Evolutionary conservation across 2,888 invertebrate species (phyloP), one percentile per base, ranked within the genome.

Genomic region (Acronicta psi): DNA sequence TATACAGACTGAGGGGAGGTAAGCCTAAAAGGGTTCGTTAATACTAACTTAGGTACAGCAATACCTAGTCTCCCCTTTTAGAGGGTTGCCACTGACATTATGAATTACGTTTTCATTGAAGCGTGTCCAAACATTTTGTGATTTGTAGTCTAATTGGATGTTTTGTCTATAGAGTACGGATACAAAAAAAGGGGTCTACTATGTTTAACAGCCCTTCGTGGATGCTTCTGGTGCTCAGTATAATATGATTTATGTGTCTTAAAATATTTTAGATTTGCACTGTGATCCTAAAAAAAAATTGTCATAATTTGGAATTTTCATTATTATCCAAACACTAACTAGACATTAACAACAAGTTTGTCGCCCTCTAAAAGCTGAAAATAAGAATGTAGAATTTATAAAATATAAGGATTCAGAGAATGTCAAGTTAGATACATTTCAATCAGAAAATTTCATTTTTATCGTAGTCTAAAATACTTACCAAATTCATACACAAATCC

Each of bases 1-100:
- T 25, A n/a, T 23, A 10, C 43, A 47, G 36, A 8, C 34, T 46
- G 25, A 55, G 41, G 55, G 62, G 36, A 55, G 43, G 42, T 36
- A 34, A 34, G n/a, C 36, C 36, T 25, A 25, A 46, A 49, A 47
- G 54, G 50, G 40, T 14, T 58, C 50, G 37, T 53, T 40, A 57
- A 16, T 52, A 45, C 34, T 18, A 54, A 51, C 42, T 58, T 37
- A 54, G 10, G 17, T 41, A 37, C 49, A 37, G 13, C 17, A 11
- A 18, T 20, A 36, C 20, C 40, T 41, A 44, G 18, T 16, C 37
- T 31, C 16, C 43, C 23, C n/a, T n/a, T 51, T 50, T 40, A 0
- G 23, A 53, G 36, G 31, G 3, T n/a, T 60, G 38, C 44, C 25
- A 10, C 40, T 47, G 62, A 37, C 50, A 37, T n/a, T 37, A 11